Evolutionary conservation across 92 coral and sea anemone species (phyloP), one percentile per base, ranked within the genome.

Genomic region (Galaxea fascicularis): DNA sequence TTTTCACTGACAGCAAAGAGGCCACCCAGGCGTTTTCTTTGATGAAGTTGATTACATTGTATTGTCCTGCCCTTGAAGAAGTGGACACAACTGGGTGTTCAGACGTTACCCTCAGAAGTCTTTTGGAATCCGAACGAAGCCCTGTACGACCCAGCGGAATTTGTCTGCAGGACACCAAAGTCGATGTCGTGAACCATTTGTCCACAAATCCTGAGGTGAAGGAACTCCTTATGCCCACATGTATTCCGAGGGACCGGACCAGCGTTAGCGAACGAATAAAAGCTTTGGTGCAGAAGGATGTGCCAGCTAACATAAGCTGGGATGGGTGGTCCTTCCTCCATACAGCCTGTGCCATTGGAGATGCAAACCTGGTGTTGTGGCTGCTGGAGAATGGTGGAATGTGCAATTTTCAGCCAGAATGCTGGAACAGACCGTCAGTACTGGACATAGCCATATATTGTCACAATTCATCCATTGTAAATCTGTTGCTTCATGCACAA

Each of bases 281-380:
- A 22, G 57, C 51, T 13, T 54, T 80, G 9, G 90, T 87, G 25
- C 41, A 73, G 14, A 27, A 53, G 4, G 90, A 82, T 53, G 30
- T 80, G 18, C 82, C 86, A 26, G 82, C 77, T 54, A 77, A 87
- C 35, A 80, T 87, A 17, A 87, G 82, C 57, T 22, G 64, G 39
- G 46, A 87, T 5, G 90, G 90, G 5, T 87, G 86, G 90, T 73
- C 80, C 15, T 22, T 87, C 20, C 49, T 87, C 13, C 90, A 87
- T 59, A 87, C 86, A 25, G 90, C 90, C 46, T 73, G 71, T 20
- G 77, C 74, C 24, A 41, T 87, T 30, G 82, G 86, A 3, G 86
- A 87, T 27, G 74, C 29, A 26, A 69, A 53, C 51, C 60, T 87
- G 5, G 82, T 84, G 11, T 70, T 26, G 15, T 80, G 90, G 90